Percentiles rank a stretch among this genome's conserved stretches.
phyloP scores from a whole-genome alignment of 92 coral and sea anemone genomes.

The Zoanthus sociatus region DNA sequence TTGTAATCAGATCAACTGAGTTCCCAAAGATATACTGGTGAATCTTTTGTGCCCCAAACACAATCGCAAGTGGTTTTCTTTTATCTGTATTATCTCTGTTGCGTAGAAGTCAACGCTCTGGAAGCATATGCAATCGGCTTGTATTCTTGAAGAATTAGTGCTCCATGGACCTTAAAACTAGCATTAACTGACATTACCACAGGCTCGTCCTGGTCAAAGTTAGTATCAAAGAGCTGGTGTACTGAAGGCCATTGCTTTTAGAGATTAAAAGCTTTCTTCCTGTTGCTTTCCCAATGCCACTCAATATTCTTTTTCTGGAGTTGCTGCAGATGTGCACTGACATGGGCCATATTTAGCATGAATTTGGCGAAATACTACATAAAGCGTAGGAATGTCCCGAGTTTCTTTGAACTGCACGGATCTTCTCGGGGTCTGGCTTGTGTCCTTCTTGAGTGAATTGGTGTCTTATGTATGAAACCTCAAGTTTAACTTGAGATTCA shows the following conservation, averaged over 20 bases:
- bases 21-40: not conserved
- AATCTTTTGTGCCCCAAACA: not conserved
- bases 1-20: slow-evolving; percentile 8
- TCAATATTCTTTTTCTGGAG: not conserved
- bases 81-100: not conserved
- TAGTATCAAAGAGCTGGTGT: not conserved
- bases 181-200: not conserved
- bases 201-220: not conserved
- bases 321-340: not conserved
- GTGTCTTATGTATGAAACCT: slow-evolving; percentile 64
- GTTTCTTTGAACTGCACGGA: slow-evolving; percentile 46
- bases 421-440: slow-evolving; percentile 72
- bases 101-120: slow-evolving; percentile 1
- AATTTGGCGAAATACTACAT: slow-evolving; percentile 31
- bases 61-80: not conserved
- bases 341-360: not conserved
- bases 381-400: slow-evolving; percentile 45
- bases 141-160: slow-evolving; percentile 11
- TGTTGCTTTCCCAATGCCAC: slow-evolving; percentile 1
- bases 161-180: not conserved
- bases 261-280: not conserved
- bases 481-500: slow-evolving; percentile 45
- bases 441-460: slow-evolving; percentile 66
- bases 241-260: not conserved
- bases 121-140: slow-evolving; percentile 18